Conservation (phyloP, 2,113 vertebrate genomes). For the Leucosticte australis region DNA sequence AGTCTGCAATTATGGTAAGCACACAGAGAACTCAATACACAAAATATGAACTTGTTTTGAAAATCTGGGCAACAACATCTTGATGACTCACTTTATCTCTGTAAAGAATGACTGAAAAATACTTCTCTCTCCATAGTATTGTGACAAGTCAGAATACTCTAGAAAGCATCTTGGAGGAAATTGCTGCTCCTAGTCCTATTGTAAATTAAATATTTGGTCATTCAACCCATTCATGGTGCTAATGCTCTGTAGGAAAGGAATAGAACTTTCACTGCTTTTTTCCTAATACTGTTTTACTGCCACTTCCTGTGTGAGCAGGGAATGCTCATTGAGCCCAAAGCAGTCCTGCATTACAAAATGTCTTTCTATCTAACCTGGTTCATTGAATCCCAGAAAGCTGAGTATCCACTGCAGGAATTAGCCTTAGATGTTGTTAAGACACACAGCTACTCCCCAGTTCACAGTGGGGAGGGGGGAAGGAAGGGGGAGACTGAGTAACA, state of each 20-base stretch:
- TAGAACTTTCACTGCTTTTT: background rate
- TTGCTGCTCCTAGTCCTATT: background rate
- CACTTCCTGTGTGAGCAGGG: background rate
- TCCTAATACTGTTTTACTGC: background rate
- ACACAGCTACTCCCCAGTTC: background rate
- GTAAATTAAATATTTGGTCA: background rate
- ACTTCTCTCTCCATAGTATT: background rate
- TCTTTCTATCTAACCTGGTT: background rate
- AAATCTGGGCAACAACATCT: slow-evolving; percentile 10
- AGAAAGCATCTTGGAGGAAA: background rate
- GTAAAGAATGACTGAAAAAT: background rate
- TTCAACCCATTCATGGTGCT: background rate
- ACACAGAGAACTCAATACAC: background rate
- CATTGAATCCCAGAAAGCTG: background rate
- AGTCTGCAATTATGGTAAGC: slow-evolving; percentile 24
- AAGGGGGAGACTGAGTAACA: background rate
- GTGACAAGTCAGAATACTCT: background rate
- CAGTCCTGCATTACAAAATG: background rate
- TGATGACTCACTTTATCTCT: slow-evolving; percentile 37
- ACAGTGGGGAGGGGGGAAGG: background rate
- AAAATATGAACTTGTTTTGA: slow-evolving; percentile 19
- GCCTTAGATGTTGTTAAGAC: background rate
- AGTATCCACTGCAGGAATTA: background rate
- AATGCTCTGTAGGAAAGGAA: background rate
- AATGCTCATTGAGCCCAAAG: background rate